Conservation (phyloP, 2,888 invertebrate species). For the Crocallis elinguaria region DNA sequence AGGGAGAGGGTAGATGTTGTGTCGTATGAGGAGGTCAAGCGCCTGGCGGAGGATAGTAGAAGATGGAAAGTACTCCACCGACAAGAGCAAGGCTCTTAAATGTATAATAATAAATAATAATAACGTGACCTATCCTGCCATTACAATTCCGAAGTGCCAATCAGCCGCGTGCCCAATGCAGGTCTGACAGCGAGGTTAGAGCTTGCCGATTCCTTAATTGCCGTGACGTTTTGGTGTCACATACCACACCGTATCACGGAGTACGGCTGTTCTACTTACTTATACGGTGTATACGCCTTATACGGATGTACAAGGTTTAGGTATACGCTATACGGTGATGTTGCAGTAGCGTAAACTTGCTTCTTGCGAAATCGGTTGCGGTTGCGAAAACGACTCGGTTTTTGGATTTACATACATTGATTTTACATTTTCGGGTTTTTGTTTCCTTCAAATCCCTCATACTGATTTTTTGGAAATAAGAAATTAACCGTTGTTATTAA, state of each 20-base stretch:
- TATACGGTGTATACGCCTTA: conserved; percentile 48
- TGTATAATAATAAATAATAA: too few relatives aligned
- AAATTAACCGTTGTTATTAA: too few relatives aligned
- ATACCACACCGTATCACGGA: conserved; percentile 56
- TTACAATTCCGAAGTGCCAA: conserved; percentile 58
- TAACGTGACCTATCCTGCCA: conserved; percentile 43
- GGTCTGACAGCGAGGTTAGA: conserved; percentile 80
- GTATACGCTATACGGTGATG: neutral
- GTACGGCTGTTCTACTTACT: conserved; percentile 68
- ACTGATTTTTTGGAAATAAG: too few relatives aligned
- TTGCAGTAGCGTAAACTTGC: conserved; percentile 2
- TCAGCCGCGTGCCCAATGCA: conserved; percentile 76
- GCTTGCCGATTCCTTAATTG: conserved; percentile 85
- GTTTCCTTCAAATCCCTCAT: too few relatives aligned
- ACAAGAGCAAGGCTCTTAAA: too few relatives aligned
- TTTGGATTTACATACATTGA: neutral
- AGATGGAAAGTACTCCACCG: too few relatives aligned
- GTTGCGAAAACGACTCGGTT: too few relatives aligned
- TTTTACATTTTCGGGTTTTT: neutral
- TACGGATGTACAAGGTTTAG: too few relatives aligned
- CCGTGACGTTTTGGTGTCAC: conserved; percentile 84
- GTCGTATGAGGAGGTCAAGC: too few relatives aligned
- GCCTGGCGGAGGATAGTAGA: too few relatives aligned
- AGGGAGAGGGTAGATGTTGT: too few relatives aligned
- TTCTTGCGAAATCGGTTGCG: conserved; percentile 21